A percentile compares a stretch with the other conserved stretches of the same genome.
phyloP scores from a whole-genome alignment of 2,113 vertebrate species.

The Aspiorhynchus laticeps region DNA sequence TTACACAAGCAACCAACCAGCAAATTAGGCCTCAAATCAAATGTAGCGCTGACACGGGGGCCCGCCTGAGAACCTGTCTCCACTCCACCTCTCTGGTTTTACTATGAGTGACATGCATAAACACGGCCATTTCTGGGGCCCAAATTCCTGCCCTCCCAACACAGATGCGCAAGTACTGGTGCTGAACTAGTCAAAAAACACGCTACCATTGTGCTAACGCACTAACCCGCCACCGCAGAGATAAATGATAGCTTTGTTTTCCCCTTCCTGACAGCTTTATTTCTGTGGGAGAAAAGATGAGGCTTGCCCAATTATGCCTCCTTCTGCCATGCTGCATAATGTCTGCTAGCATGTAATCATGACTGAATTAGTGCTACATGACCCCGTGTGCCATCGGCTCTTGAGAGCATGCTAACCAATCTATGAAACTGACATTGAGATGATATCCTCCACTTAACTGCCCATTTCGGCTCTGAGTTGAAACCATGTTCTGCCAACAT shows the following conservation, averaged over 20 bases:
- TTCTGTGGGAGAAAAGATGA: conserved; percentile 11
- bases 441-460: conserved; percentile 46
- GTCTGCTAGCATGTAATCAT: conserved; percentile 37
- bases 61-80: conserved; percentile 69
- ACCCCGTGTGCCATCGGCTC: conserved; percentile 21
- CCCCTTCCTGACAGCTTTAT: conserved; percentile 33
- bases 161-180: conserved; percentile 52
- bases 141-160: conserved; percentile 63
- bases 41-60: conserved; percentile 69
- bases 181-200: conserved; percentile 47
- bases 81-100: conserved; percentile 56
- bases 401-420: conserved; percentile 51
- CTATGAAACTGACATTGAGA: conserved; percentile 53
- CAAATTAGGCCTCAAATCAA: conserved; percentile 72
- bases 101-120: conserved; percentile 77
- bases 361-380: conserved; percentile 29
- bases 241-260: conserved; percentile 45
- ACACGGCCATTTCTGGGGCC: conserved; percentile 64
- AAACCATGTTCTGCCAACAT: conserved; percentile 35
- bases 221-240: conserved; percentile 18
- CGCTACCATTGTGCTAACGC: conserved; percentile 35
- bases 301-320: conserved; percentile 34
- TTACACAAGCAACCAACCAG: conserved; percentile 72
- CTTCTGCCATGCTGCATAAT: conserved; percentile 31
- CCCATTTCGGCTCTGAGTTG: conserved; percentile 43